phyloP scores from a whole-genome alignment of 2,888 invertebrate genomes.

The Pristionchus mayeri region DNA sequence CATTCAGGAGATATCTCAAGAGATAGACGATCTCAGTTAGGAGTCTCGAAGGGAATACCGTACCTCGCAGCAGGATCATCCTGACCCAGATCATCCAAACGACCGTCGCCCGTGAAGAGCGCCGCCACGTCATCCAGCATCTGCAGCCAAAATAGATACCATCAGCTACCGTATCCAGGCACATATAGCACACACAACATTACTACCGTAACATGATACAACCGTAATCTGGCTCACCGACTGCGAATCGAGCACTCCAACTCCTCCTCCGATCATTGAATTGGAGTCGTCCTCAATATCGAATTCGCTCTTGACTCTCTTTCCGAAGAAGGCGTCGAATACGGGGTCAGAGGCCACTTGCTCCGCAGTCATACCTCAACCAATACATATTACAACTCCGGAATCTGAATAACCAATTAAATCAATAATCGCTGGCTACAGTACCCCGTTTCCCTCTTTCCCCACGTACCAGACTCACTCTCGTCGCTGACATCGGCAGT shows the following conservation, averaged over 20 bases:
- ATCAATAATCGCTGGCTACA: neutral
- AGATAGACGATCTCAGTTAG: neutral
- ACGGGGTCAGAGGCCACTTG: constrained; percentile 34
- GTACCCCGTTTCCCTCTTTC: neutral
- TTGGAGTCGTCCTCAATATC: constrained; percentile 49
- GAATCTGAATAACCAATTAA: neutral
- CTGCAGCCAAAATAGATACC: constrained; percentile 23
- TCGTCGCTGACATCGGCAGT: constrained; percentile 39
- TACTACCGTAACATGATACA: too few species aligned
- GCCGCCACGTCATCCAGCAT: constrained; percentile 67
- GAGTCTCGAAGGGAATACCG: neutral
- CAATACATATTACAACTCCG: too few species aligned
- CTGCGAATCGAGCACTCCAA: constrained; percentile 56
- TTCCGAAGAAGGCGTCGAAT: constrained; percentile 51
- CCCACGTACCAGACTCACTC: constrained; percentile 18
- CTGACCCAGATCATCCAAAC: constrained; percentile 48
- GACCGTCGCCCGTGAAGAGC: constrained; percentile 58
- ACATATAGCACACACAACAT: neutral
- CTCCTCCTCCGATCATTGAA: constrained; percentile 50
- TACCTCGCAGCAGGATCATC: constrained; percentile 23
- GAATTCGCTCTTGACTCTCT: constrained; percentile 54
- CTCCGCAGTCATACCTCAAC: constrained; percentile 23
- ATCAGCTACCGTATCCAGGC: neutral
- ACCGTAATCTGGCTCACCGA: constrained; percentile 20
- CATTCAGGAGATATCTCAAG: constrained; percentile 34